A percentile compares a stretch with the other conserved stretches of the same genome.
Evolutionary conservation across 2,113 vertebrate species (phyloP).

Genomic region (Nymphicus hollandicus): DNA sequence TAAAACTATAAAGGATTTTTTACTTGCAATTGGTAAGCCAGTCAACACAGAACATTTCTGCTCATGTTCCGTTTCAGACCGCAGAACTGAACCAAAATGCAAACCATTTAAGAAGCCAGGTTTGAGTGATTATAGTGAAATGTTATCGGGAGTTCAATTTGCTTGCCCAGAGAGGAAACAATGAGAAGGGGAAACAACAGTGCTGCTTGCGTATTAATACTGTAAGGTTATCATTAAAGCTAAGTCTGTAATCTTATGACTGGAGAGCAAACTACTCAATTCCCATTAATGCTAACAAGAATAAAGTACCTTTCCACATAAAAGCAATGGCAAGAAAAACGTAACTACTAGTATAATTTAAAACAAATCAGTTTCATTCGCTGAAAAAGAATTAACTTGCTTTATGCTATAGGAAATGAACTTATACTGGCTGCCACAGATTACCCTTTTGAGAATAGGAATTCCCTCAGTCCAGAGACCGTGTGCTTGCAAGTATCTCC

Average conservation of each 20-base stretch:
- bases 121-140: background rate
- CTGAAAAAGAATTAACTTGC: background rate
- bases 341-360: background rate
- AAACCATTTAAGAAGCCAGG: background rate
- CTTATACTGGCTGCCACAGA: background rate
- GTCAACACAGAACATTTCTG: background rate
- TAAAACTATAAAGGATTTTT: background rate
- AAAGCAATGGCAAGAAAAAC: background rate
- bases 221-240: background rate
- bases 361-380: background rate
- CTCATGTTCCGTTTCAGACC: background rate
- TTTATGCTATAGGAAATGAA: background rate
- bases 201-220: background rate
- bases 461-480: background rate
- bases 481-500: background rate
- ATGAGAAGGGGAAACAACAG: background rate
- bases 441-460: background rate
- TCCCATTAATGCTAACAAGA: background rate
- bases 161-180: background rate
- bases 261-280: background rate
- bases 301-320: background rate
- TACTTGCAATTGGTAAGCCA: background rate
- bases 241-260: background rate
- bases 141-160: background rate
- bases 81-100: background rate